A percentile compares a stretch with the other conserved stretches of the same genome.
Evolutionary conservation across 1,140 invertebrate species (phyloP).

Genomic region (Lordiphosa clarofinis): DNA sequence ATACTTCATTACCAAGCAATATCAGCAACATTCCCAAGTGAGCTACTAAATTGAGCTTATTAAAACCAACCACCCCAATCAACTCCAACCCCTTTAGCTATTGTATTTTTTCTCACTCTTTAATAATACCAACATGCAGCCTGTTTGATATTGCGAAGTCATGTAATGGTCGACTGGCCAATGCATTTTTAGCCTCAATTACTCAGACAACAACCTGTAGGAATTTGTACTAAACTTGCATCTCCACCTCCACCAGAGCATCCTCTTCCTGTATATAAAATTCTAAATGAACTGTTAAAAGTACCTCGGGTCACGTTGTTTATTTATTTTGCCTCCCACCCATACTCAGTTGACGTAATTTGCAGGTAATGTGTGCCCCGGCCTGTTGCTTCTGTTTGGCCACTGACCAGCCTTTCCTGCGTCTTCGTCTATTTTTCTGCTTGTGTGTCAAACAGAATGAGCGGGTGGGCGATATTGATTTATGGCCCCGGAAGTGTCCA

Average conservation of each 20-base stretch:
- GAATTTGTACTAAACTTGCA: constrained; percentile 28
- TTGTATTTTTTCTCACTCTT: too few species aligned
- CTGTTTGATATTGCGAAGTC: constrained; percentile 4
- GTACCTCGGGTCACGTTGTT: constrained; percentile 54
- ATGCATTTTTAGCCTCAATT: too few species aligned
- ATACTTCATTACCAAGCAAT: too few species aligned
- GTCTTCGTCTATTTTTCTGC: constrained; percentile 1
- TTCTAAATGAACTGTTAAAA: constrained; percentile 67
- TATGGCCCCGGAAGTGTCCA: constrained; percentile 21
- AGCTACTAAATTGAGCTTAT: too few species aligned
- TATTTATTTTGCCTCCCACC: constrained; percentile 22
- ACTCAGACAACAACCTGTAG: constrained; percentile 66
- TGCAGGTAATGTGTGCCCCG: constrained; percentile 63
- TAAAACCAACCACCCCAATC: too few species aligned
- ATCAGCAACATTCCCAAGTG: too few species aligned
- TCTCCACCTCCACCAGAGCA: neutral
- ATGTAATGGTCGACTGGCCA: constrained; percentile 23
- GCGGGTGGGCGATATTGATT: constrained; percentile 37
- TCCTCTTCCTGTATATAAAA: constrained; percentile 19
- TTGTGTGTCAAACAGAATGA: too few species aligned
- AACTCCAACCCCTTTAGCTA: too few species aligned
- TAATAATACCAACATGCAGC: too few species aligned
- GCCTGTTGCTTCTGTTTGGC: constrained; percentile 31
- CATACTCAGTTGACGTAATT: constrained; percentile 65
- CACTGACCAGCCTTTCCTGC: constrained; percentile 22